Conservation (phyloP, 2,113 vertebrate species). For the Antennarius striatus region DNA sequence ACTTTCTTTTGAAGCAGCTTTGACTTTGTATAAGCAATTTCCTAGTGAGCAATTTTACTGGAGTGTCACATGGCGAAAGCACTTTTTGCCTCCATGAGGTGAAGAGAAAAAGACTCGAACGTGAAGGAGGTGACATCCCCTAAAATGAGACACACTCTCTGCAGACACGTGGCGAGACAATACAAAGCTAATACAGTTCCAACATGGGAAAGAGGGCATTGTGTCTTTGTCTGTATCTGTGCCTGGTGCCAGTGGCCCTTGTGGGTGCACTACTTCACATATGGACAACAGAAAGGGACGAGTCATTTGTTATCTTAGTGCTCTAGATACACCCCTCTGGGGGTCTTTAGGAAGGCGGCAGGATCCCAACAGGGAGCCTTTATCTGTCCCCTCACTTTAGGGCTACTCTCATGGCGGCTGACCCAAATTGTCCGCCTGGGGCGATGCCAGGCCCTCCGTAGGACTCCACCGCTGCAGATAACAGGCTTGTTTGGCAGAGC, state of each 20-base stretch:
- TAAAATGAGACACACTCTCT: slow-evolving; percentile 8
- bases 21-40: slow-evolving; percentile 41
- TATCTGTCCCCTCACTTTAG: slow-evolving; percentile 75
- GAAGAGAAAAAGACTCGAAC: not conserved
- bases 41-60: not conserved
- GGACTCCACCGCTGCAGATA: slow-evolving; percentile 50
- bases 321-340: slow-evolving; percentile 36
- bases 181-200: not conserved
- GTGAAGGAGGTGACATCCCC: slow-evolving; percentile 3
- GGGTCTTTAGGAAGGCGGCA: slow-evolving; percentile 27
- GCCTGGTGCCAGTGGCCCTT: slow-evolving; percentile 13
- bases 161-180: slow-evolving; percentile 13
- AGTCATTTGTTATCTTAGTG: slow-evolving; percentile 49
- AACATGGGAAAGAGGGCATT: slow-evolving; percentile 22
- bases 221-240: slow-evolving; percentile 1
- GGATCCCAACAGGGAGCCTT: slow-evolving; percentile 58
- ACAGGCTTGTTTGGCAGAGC: slow-evolving; percentile 72
- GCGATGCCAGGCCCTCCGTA: slow-evolving; percentile 28
- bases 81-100: slow-evolving; percentile 36
- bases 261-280: slow-evolving; percentile 22
- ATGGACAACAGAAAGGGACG: slow-evolving; percentile 18
- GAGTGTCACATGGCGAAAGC: not conserved
- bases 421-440: slow-evolving; percentile 67
- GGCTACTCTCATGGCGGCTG: slow-evolving; percentile 53
- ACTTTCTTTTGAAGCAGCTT: slow-evolving; percentile 34